These are phyloP conservation scores for Pelochelys cantorii DNA, from an alignment of 2,797 vertebrate genomes.

Conservation along the genomic window DNA sequence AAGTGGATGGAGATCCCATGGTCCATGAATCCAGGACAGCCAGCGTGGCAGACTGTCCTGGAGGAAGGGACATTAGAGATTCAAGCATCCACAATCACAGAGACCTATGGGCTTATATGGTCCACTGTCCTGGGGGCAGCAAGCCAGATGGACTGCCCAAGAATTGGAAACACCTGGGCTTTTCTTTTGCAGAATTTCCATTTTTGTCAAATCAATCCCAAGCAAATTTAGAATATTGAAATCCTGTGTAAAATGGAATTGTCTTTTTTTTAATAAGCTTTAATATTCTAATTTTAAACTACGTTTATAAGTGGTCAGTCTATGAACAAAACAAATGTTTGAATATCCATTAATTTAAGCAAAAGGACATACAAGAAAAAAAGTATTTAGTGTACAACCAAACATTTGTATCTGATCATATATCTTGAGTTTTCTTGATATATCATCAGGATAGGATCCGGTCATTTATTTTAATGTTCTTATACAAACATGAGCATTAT, in stretches of 20 bases:
- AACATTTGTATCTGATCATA: background rate
- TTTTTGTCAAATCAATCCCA: background rate
- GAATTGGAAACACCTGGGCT: background rate
- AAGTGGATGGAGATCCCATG: no score
- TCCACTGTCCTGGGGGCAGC: no score
- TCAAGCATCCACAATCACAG: no score
- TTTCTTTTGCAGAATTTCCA: background rate
- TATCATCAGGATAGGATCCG: background rate
- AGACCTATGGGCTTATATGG: no score
- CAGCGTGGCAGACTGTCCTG: no score
- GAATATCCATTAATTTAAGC: background rate
- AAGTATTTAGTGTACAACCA: background rate
- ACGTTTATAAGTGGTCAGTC: background rate
- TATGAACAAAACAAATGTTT: background rate
- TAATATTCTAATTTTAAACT: background rate
- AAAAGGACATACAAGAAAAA: background rate
- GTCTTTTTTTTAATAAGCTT: background rate
- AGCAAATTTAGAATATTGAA: background rate
- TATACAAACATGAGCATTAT: background rate
- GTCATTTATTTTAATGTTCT: background rate
- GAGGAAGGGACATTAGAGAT: no score
- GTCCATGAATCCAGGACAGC: no score
- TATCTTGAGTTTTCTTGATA: background rate
- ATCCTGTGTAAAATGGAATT: background rate
- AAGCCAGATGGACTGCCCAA: no score